phyloP scores from a whole-genome alignment of 2,797 vertebrate species.

The Lepilemur septentrionalis region DNA sequence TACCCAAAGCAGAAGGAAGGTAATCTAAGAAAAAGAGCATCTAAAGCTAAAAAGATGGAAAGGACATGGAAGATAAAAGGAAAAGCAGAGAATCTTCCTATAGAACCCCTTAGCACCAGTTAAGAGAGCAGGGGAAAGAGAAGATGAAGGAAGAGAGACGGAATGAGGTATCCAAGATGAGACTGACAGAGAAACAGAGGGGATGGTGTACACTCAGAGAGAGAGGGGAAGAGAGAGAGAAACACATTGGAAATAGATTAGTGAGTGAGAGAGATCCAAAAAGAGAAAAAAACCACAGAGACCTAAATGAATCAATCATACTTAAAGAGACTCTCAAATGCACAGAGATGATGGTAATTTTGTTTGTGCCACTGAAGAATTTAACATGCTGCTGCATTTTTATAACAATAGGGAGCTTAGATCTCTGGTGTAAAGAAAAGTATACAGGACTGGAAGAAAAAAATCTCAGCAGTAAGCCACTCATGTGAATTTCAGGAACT shows the following conservation, averaged over 20 bases:
- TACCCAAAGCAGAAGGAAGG: not conserved
- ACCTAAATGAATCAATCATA: conserved; percentile 10
- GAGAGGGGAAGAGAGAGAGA: not conserved
- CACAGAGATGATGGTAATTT: not conserved
- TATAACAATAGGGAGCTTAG: not conserved
- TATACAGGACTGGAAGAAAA: not conserved
- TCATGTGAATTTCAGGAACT: not conserved
- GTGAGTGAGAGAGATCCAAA: not conserved
- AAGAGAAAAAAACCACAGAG: not conserved
- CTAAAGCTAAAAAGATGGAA: conserved; percentile 8
- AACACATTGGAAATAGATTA: conserved; percentile 17
- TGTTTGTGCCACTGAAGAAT: not conserved
- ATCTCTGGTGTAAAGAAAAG: not conserved
- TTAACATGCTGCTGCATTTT: not conserved
- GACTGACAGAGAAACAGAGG: not conserved
- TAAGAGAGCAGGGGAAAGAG: not conserved
- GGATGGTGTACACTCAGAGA: not conserved
- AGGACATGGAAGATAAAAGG: not conserved
- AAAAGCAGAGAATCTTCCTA: not conserved
- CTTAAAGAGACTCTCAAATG: not conserved
- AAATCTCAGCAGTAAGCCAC: not conserved
- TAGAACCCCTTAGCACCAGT: not conserved
- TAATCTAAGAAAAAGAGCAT: not conserved
- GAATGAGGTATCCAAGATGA: not conserved
- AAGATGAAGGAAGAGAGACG: not conserved